Percentiles rank a stretch among this genome's conserved stretches.
These are phyloP conservation scores for Thecocarcelia acutangulata DNA, from an alignment of 2,888 invertebrate genomes.

Conservation along the genomic window DNA sequence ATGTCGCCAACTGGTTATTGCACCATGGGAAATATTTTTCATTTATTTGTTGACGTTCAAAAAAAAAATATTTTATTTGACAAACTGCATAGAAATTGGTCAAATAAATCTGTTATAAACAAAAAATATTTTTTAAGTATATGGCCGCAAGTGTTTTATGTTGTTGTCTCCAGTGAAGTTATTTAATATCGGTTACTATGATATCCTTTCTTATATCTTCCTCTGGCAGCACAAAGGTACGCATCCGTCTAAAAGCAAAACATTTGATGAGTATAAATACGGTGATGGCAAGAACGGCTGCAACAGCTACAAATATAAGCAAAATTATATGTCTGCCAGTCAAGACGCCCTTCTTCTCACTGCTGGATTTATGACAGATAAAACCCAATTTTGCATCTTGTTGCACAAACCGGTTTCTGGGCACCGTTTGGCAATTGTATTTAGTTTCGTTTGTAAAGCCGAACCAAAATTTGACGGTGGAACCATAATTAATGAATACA, in stretches of 20 bases:
- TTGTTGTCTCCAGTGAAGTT: neutral
- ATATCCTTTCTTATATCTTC: neutral
- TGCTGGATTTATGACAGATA: conserved; percentile 27
- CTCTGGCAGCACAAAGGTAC: neutral
- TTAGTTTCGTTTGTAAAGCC: conserved; percentile 26
- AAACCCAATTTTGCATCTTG: conserved; percentile 25
- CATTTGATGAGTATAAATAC: neutral
- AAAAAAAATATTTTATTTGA: no score
- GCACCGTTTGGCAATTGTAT: conserved; percentile 19
- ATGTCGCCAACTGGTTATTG: no score
- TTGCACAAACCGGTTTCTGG: neutral
- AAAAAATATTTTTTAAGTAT: no score
- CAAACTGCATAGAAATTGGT: no score
- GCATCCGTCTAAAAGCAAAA: neutral
- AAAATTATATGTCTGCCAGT: conserved; percentile 39
- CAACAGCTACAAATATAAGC: neutral
- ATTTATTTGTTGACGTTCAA: no score
- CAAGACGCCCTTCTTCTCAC: neutral
- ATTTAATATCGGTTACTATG: conserved; percentile 7
- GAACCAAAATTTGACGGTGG: conserved; percentile 37
- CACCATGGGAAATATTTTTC: no score
- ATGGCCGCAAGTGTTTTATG: no score
- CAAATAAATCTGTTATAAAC: no score
- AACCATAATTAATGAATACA: conserved; percentile 40
- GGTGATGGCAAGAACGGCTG: neutral